Base-by-base conservation (phyloP, 2,113 vertebrate species). In the Perognathus longimembris region DNA sequence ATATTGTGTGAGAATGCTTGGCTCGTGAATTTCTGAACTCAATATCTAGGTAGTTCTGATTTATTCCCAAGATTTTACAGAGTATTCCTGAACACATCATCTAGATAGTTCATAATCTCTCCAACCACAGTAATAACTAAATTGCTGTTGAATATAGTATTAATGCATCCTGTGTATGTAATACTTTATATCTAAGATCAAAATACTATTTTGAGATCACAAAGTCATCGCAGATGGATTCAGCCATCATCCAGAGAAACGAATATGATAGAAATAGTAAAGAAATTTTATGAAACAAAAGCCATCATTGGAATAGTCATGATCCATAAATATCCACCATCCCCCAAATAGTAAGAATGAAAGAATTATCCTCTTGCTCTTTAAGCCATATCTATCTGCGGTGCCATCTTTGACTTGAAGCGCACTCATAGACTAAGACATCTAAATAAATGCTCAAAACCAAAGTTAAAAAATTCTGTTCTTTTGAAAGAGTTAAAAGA, bases 401-500 rank as follows among this genome's bases (percentile, higher is more conserved):
- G 12, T 22, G 20, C 30, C 34, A 82, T 73, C 54, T 79, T 88
- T 54, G 21, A 69, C 36, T 83, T 59, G 5, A 38, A 34, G 28
- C 84, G 18, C 9, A 50, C 36, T 91, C 77, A 45, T 21, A 59
- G 50, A 6, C 22, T 64, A 6, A 10, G 14, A 77, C 32, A 50
- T 80, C 32, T 59, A 86, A n/a, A 74, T 54, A 54, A 36, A 74
- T 28, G 70, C 84, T 87, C 86, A 75, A 92, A 81, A 24, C 9
- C 59, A 63, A 90, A 28, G 57, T 59, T 30, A 40, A 42, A 78
- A 74, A 61, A 11, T 36, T 76, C 75, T 80, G 28, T 67, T 66
- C 54, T 71, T 70, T 81, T 96, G 80, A 89, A 87, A 91, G 71
- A 95, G 70, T 90, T 92, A 70, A 89, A 82, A 83, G 82, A 81